Conservation (phyloP, 2,797 vertebrate species). For the Hypotaenidia okinawae region DNA sequence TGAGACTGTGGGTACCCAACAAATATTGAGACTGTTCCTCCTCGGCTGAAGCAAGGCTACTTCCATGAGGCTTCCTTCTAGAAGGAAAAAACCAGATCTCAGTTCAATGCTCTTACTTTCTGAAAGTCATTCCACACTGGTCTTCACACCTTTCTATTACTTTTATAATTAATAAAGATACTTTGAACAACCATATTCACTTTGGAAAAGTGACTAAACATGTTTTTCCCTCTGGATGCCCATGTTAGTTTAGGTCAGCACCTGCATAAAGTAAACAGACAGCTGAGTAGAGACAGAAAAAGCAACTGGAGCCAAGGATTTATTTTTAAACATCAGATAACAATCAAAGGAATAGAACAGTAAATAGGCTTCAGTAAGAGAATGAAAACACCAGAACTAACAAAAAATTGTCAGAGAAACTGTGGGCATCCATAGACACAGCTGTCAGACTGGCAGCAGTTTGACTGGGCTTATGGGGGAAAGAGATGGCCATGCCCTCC, state of each 20-base stretch:
- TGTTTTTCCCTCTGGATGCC: neutral
- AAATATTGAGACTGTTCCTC: neutral
- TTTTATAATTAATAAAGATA: neutral
- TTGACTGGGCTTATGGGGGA: neutral
- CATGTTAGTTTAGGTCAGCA: neutral
- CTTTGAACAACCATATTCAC: neutral
- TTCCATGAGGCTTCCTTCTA: neutral
- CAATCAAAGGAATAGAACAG: neutral
- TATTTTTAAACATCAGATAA: neutral
- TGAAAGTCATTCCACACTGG: neutral
- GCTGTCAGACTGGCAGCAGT: neutral
- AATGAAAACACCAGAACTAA: neutral
- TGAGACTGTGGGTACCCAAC: neutral
- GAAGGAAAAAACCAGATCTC: neutral
- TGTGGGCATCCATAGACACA: neutral
- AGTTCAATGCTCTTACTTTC: neutral
- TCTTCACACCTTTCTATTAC: neutral
- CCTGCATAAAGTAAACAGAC: neutral
- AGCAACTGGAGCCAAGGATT: neutral
- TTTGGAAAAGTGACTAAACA: neutral
- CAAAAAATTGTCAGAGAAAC: conserved; percentile 4
- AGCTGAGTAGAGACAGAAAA: neutral
- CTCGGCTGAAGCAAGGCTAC: neutral
- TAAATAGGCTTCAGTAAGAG: neutral
- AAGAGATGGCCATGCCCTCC: neutral